phyloP scores from a whole-genome alignment of 2,888 invertebrate genomes.

The Erynnis tages region DNA sequence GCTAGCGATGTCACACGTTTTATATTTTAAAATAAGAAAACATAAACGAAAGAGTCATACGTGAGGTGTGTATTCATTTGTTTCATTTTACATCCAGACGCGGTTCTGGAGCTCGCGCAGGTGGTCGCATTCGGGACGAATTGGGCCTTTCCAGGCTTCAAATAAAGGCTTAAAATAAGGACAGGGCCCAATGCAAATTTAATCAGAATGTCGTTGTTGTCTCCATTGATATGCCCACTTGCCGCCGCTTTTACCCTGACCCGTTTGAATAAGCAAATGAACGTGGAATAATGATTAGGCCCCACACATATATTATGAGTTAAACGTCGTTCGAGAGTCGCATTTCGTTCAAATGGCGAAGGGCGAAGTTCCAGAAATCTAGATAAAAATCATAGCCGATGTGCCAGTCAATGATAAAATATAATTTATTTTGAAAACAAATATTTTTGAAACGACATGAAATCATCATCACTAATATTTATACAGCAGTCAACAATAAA shows the following conservation, averaged over 20 bases:
- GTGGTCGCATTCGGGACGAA: conserved; percentile 12
- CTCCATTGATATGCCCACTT: conserved; percentile 21
- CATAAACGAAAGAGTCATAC: neutral
- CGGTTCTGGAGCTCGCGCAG: neutral
- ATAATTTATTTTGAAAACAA: too few relatives aligned
- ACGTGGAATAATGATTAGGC: conserved; percentile 17
- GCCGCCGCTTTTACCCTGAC: conserved; percentile 21
- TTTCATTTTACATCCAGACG: neutral
- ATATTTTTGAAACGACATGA: too few relatives aligned
- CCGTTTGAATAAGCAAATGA: conserved; percentile 33
- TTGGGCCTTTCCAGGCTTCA: conserved; percentile 16
- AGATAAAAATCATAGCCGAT: too few relatives aligned
- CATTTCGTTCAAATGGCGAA: conserved; percentile 4
- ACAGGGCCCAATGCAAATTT: conserved; percentile 31
- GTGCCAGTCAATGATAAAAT: too few relatives aligned
- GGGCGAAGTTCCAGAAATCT: too few relatives aligned
- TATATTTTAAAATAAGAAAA: neutral
- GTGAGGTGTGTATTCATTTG: neutral
- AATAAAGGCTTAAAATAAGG: conserved; percentile 25
- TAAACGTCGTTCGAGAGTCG: conserved; percentile 1
- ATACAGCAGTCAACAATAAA: too few relatives aligned
- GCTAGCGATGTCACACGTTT: too few relatives aligned
- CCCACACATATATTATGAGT: conserved; percentile 9
- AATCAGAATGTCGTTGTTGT: conserved; percentile 27
- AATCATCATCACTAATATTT: too few relatives aligned